Conservation (phyloP, 2,797 vertebrate genomes). For the Acanthurus leucopareius region DNA sequence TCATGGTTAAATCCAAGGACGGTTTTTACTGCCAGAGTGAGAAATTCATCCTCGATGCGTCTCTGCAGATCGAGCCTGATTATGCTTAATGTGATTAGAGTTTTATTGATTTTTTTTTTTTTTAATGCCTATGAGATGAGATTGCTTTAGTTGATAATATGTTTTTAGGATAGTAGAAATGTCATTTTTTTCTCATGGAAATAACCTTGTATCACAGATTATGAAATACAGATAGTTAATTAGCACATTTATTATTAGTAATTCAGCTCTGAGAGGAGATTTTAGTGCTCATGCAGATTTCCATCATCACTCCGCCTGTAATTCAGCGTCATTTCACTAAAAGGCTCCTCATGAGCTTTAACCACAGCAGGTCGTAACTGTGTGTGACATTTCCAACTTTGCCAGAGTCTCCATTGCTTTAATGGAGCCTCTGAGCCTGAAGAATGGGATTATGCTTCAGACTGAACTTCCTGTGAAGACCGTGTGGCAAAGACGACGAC, state of each 20-base stretch:
- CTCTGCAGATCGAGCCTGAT: slow-evolving; percentile 4
- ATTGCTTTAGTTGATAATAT: background rate
- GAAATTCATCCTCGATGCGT: background rate
- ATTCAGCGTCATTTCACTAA: background rate
- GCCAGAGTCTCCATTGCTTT: slow-evolving; percentile 24
- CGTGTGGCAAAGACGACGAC: slow-evolving; percentile 33
- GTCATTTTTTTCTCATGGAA: background rate
- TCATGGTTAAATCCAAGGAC: slow-evolving; percentile 42
- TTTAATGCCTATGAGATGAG: background rate
- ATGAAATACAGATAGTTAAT: background rate
- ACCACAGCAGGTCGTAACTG: slow-evolving; percentile 17
- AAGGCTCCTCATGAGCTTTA: background rate
- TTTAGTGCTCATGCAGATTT: background rate
- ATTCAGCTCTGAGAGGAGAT: background rate
- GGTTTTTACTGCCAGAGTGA: background rate
- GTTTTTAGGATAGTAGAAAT: background rate
- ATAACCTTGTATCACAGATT: background rate
- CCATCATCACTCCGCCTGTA: background rate
- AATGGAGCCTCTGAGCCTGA: background rate
- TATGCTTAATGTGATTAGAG: background rate
- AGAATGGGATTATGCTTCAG: slow-evolving; percentile 35
- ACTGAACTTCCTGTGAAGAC: slow-evolving; percentile 45
- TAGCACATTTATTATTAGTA: background rate
- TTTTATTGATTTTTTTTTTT: slow-evolving; percentile 7
- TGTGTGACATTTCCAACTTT: slow-evolving; percentile 57